Base-by-base conservation (phyloP, 2,113 vertebrate species). In the Chaetodon auriga region DNA sequence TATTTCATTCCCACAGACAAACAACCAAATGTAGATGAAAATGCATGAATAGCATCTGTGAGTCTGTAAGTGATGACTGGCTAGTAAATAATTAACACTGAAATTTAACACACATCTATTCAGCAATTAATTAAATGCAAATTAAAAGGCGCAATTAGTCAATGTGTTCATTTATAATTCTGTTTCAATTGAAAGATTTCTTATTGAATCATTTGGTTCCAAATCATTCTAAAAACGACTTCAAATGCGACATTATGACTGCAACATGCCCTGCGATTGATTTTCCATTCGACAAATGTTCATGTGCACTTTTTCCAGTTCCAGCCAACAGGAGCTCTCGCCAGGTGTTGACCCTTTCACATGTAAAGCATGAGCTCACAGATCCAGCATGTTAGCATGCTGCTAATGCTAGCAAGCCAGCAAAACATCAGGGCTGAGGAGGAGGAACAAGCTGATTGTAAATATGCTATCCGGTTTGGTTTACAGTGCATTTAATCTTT, bases 31-130 rank as follows among this genome's bases (percentile, higher is more conserved):
- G 46, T 51, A 19, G 60, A 63, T 18, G 12, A 8, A 54, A 53
- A 21, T 14, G 11, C 21, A 19, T 30, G 25, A 78, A 35, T 41
- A 30, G 65, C 45, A 7, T 73, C 19, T 69, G 19, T 64, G 4
- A 62, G 19, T n/a, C 19, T 30, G 54, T 43, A 19, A 51, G 10
- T 64, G 16, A 63, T 51, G 25, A 75, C 30, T 18, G 10, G 11
- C 21, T 58, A 12, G 30, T 70, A 14, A 57, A 30, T 69, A 80
- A 74, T 74, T 53, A 54, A 55, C 36, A 49, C 25, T 41, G 43
- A 41, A 10, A 58, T 74, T 30, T 41, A 21, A 73, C 23, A 8
- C 48, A 8, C 30, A 48, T 63, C 49, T 38, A 53, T 30, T 15
- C 54, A 21, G 15, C 45, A 18, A 15, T 54, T 54, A 74, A 68